Percentiles rank a stretch among this genome's conserved stretches.
These are phyloP conservation scores for Ptyas mucosa DNA, from an alignment of 2,113 vertebrate species.

Conservation along the genomic window DNA sequence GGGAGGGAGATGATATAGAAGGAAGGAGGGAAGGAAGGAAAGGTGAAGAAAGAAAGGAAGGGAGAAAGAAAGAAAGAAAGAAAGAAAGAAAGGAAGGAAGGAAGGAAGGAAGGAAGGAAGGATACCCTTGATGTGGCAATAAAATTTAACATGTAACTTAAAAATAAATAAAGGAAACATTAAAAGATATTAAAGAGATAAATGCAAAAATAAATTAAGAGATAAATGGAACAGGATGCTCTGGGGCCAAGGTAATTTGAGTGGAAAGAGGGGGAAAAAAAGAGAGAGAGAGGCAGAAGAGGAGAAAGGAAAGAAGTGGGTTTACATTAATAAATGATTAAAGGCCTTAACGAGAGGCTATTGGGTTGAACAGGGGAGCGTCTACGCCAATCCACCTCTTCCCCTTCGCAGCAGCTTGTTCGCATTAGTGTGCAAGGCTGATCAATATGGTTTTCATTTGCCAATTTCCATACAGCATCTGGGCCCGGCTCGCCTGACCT, in stretches of 20 bases:
- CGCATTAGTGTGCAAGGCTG: conserved; percentile 76
- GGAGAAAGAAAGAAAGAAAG: not conserved
- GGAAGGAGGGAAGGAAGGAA: not conserved
- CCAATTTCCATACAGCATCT: conserved; percentile 80
- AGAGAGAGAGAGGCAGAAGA: conserved; percentile 48
- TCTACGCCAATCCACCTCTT: conserved; percentile 64
- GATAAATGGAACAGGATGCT: conserved; percentile 83
- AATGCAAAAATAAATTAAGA: conserved; percentile 84
- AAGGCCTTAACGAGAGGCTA: conserved; percentile 78
- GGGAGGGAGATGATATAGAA: no score
- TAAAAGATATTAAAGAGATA: conserved; percentile 77
- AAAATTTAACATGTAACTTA: conserved; percentile 78
- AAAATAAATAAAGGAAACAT: conserved; percentile 84
- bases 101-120: not conserved
- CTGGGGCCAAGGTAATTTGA: conserved; percentile 80
- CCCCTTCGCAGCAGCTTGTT: conserved; percentile 72
- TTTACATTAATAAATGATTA: conserved; percentile 85
- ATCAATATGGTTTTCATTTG: conserved; percentile 87
- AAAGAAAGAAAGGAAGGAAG: not conserved
- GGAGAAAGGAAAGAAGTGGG: conserved; percentile 76
- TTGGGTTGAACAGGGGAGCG: conserved; percentile 75
- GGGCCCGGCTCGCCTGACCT: conserved; percentile 73
- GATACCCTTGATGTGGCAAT: conserved; percentile 69
- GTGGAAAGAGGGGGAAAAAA: conserved; percentile 58
- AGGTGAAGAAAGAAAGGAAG: not conserved